Evolutionary conservation across 2,888 invertebrate genomes (phyloP).

Genomic region (Drosophila nr. perissopoda): DNA sequence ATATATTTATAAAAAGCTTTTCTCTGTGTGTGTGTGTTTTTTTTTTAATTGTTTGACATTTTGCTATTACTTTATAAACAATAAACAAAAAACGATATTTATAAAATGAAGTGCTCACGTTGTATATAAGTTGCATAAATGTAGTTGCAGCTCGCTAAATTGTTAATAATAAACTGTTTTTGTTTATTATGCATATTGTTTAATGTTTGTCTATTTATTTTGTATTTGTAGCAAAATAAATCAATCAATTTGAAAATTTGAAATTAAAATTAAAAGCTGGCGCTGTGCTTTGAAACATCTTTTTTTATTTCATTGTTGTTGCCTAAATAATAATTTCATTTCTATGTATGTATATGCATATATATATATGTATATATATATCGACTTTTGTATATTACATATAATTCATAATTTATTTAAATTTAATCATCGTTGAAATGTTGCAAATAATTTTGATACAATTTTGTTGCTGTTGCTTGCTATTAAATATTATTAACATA

Average conservation of each 20-base stretch:
- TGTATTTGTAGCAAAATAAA: conserved; percentile 31
- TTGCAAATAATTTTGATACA: conserved; percentile 51
- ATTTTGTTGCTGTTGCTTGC: conserved; percentile 24
- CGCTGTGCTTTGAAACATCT: conserved; percentile 38
- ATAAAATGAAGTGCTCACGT: conserved; percentile 18
- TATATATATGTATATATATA: conserved; percentile 5
- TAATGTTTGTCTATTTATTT: conserved; percentile 2
- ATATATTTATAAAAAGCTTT: conserved; percentile 77
- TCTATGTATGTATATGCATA: neutral
- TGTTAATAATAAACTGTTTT: conserved; percentile 11
- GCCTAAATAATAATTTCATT: conserved; percentile 36
- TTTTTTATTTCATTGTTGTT: conserved; percentile 17
- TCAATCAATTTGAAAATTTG: conserved; percentile 27
- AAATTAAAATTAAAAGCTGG: conserved; percentile 38
- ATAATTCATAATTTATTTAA: conserved; percentile 46
- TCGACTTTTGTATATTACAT: conserved; percentile 45
- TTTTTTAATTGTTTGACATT: conserved; percentile 54
- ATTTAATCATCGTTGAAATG: conserved; percentile 49
- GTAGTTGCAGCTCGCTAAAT: conserved; percentile 21
- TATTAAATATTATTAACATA: conserved; percentile 33
- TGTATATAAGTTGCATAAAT: conserved; percentile 26
- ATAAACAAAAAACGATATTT: conserved; percentile 22
- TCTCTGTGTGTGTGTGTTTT: conserved; percentile 57
- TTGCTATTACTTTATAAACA: conserved; percentile 66
- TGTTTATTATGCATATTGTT: conserved; percentile 4